Base-by-base conservation (phyloP, 2,113 vertebrate genomes). In the Mobula birostris region DNA sequence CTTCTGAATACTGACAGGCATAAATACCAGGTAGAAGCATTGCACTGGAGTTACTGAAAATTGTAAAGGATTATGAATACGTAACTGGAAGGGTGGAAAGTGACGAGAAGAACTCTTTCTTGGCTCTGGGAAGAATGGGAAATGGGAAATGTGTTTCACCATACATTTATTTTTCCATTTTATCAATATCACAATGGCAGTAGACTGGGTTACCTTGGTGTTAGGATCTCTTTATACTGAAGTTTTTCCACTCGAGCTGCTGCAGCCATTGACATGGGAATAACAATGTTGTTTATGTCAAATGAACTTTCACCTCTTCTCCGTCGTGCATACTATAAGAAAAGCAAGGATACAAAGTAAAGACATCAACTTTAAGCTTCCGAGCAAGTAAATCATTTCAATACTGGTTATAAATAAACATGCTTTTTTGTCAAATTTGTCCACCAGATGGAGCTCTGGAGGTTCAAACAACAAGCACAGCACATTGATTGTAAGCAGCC, bases 201-300 rank as follows among this genome's bases (percentile, higher is more conserved):
- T 87, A 4, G 2, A 29, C 27, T 63, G 40, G 5, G 27, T 36
- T 94, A 97, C 96, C 96, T 96, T 74, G 96, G 96, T 48, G 96
- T 96, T 80, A 96, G 93, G 6, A 96, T 96, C 95, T 97, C 96
- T 94, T 97, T 97, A 88, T 96, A 97, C 94, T 96, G 96, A 0
- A 96, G 93, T 83, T 95, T 97, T 94, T 96, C 96, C 94, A 96
- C 96, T 21, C 94, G 90, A 36, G 96, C 91, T 2, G 95, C 94
- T 0, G 95, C 95, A 74, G 95, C 96, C 95, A 95, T 94, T 7
- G 96, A 96, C 95, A 96, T 58, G 4, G 96, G 96, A 94, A 97
- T 97, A 66, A 96, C 95, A 48, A 97, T 94, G 94, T 96, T 97
- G 95, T 96, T 94, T 0, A 96, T 96, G 94, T 96, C 94, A 0